Conservation (phyloP, 2,888 invertebrate species). For the Pantelozetes paolii region DNA sequence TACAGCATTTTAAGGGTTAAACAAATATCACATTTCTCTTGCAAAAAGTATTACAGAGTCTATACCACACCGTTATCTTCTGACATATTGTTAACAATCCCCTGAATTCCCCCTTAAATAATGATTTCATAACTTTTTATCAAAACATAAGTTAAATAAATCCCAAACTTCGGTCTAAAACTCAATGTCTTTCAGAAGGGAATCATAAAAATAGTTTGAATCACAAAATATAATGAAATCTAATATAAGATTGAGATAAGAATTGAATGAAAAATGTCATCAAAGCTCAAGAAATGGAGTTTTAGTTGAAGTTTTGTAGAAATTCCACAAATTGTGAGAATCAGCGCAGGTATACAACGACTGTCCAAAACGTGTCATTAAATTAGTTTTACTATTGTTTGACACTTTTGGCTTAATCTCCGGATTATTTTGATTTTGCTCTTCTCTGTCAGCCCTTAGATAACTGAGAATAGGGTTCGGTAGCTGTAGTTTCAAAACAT, state of each 20-base stretch:
- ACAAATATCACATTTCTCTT: too few species aligned
- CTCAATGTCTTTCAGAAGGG: too few species aligned
- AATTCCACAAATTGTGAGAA: slow-evolving; percentile 13
- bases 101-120: too few species aligned
- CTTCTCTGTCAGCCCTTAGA: slow-evolving; percentile 56
- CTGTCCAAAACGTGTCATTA: slow-evolving; percentile 8
- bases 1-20: too few species aligned
- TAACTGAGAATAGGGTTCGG: slow-evolving; percentile 61
- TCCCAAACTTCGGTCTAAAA: too few species aligned
- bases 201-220: too few species aligned
- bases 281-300: slow-evolving; percentile 25
- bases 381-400: background rate
- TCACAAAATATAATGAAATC: background rate
- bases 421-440: slow-evolving; percentile 1
- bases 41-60: too few species aligned
- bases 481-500: slow-evolving; percentile 59
- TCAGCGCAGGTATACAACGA: slow-evolving; percentile 17
- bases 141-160: too few species aligned
- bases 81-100: too few species aligned
- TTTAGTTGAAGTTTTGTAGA: background rate
- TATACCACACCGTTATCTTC: too few species aligned
- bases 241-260: too few species aligned
- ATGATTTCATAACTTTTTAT: too few species aligned
- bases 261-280: background rate
- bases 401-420: background rate